Evolutionary conservation across 2,113 vertebrate genomes (phyloP), one percentile per base, ranked within the genome.

Genomic region (Myiopsitta monachus): DNA sequence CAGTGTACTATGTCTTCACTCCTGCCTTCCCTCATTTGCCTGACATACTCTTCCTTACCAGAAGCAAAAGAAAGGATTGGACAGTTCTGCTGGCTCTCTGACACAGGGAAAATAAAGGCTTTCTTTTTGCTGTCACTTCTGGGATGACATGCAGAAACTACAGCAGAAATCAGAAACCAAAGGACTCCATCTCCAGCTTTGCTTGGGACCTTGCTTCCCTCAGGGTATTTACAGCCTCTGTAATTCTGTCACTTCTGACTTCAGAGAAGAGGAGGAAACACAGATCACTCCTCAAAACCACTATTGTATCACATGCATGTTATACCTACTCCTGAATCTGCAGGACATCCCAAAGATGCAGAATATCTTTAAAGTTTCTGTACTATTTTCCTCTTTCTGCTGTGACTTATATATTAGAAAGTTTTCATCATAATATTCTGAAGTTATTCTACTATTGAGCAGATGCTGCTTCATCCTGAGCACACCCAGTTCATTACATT

Each of bases 1-100:
- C 85, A 81, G 92, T 22, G 76, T 95, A 51, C 88, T 82, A 4
- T 83, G 80, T 90, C 95, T 95, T 89, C 86, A 68, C 88, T 81
- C 41, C 76, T 92, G 92, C 73, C 62, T 80, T 77, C 39, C 54
- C 72, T 85, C 69, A 5, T 74, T 80, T 81, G 61, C 31, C 47
- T 95, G 91, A 51, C 76, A 90, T 54, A 49, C 38, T 73, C 88
- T 15, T 76, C 88, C 55, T 70, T 23, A 46, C 16, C 43, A 89
- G 52, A 68, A 51, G 66, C 69, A 92, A 69, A 49, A 89, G 84
- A 81, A 95, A 87, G 33, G 64, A 59, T 36, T 22, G 68, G 76
- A 3, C 47, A 47, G 52, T 52, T 46, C 66, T 36, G 43, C 57
- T 94, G 84, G 77, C 82, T 6, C 49, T 59, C 62, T 94, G 82